Conservation (phyloP, 2,888 invertebrate species). For the Anarsia innoxiella region DNA sequence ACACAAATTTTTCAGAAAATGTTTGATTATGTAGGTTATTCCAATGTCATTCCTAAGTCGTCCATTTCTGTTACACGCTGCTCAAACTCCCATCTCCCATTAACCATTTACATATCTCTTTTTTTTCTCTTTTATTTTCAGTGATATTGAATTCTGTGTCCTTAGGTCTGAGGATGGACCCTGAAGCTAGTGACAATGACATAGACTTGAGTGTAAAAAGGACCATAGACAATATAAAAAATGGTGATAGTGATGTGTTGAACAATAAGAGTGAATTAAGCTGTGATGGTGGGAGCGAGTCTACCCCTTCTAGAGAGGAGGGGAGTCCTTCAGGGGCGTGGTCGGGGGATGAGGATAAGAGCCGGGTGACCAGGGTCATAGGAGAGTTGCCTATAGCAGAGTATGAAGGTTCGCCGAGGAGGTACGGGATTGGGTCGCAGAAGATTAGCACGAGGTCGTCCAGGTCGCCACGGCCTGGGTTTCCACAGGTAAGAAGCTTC, state of each 20-base stretch:
- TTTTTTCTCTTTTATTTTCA: constrained; percentile 66
- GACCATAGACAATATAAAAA: constrained; percentile 70
- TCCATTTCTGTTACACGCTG: too few relatives aligned
- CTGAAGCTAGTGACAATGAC: constrained; percentile 69
- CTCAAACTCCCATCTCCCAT: constrained; percentile 17
- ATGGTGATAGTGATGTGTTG: constrained; percentile 67
- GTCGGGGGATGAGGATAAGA: constrained; percentile 55
- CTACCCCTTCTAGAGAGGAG: constrained; percentile 50
- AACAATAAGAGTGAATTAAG: constrained; percentile 65
- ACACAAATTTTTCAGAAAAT: too few relatives aligned
- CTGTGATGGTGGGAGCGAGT: constrained; percentile 51
- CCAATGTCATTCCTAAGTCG: too few relatives aligned
- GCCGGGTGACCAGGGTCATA: constrained; percentile 79
- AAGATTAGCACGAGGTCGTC: constrained; percentile 76
- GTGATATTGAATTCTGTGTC: constrained; percentile 74
- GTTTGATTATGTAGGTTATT: too few relatives aligned
- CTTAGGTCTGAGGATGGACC: constrained; percentile 71
- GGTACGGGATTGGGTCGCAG: constrained; percentile 86
- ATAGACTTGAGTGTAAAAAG: constrained; percentile 67
- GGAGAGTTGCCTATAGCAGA: constrained; percentile 93
- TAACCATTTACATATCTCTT: constrained; percentile 39
- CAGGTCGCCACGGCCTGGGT: constrained; percentile 89
- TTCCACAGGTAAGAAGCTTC: constrained; percentile 86
- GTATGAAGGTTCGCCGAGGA: constrained; percentile 92
- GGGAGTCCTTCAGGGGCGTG: constrained; percentile 53